These are phyloP conservation scores for Pampus argenteus DNA, from an alignment of 2,797 vertebrate species.

Conservation along the genomic window DNA sequence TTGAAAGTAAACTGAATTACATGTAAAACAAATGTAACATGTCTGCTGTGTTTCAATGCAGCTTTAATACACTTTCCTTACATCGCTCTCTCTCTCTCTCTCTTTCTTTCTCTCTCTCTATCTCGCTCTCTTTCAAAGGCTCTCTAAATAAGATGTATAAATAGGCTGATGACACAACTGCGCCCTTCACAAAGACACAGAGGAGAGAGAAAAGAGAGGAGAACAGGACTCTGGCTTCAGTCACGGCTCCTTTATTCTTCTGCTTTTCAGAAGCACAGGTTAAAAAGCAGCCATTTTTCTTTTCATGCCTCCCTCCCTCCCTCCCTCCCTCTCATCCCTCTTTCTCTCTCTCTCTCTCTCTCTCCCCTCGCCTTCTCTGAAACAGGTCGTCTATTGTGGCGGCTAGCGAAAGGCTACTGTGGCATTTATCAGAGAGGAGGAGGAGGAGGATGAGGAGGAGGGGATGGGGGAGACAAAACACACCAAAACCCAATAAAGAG, in stretches of 20 bases:
- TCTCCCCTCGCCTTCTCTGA: conserved; percentile 68
- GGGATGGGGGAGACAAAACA: conserved; percentile 82
- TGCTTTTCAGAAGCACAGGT: conserved; percentile 85
- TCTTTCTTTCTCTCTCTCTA: conserved; percentile 18
- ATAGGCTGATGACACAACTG: conserved; percentile 82
- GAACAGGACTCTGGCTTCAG: conserved; percentile 75
- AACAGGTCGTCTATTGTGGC: conserved; percentile 87
- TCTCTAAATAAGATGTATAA: conserved; percentile 85
- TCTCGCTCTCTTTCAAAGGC: conserved; percentile 53
- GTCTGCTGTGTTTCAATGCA: conserved; percentile 20
- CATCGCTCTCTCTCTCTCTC: conserved; percentile 31
- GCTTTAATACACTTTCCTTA: conserved; percentile 22
- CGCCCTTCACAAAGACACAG: conserved; percentile 74
- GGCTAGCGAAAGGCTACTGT: conserved; percentile 84
- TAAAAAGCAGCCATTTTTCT: conserved; percentile 84
- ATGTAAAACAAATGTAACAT: conserved; percentile 17
- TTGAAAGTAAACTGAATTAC: not conserved
- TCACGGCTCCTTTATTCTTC: conserved; percentile 68
- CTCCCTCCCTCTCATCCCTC: conserved; percentile 50
- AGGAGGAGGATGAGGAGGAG: conserved; percentile 54
- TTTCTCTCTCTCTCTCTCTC: conserved; percentile 38
- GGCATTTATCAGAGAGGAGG: conserved; percentile 86
- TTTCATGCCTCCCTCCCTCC: conserved; percentile 63
- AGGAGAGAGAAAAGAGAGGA: conserved; percentile 58
- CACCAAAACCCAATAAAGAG: conserved; percentile 86